phyloP scores from a whole-genome alignment of 2,888 invertebrate species.

The Eristalis intricaria region DNA sequence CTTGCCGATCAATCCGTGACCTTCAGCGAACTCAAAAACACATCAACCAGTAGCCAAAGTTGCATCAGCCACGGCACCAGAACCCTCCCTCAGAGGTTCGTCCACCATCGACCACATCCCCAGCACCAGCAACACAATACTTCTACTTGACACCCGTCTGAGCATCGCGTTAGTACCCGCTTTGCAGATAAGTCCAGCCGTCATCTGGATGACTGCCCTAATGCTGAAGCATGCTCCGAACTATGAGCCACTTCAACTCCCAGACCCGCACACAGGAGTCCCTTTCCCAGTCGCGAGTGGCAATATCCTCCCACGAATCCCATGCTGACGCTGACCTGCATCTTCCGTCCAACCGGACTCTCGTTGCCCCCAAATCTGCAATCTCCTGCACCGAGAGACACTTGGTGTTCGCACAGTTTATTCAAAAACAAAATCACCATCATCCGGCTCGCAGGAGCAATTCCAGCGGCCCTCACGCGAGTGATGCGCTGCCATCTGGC shows the following conservation, averaged over 20 bases:
- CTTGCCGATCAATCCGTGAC: too few relatives aligned
- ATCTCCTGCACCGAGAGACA: not conserved
- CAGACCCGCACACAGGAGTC: not conserved
- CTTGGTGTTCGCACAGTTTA: not conserved
- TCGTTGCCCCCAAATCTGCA: not conserved
- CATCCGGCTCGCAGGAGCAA: conserved; percentile 14
- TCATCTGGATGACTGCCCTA: not conserved
- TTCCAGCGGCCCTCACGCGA: not conserved
- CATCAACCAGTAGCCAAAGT: too few relatives aligned
- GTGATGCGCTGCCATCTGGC: conserved; percentile 10
- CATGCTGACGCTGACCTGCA: too few relatives aligned
- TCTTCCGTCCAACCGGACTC: too few relatives aligned
- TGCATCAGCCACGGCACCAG: too few relatives aligned
- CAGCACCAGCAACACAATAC: not conserved
- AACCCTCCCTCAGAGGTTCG: too few relatives aligned
- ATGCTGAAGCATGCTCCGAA: not conserved
- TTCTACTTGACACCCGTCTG: not conserved
- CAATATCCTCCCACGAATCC: too few relatives aligned
- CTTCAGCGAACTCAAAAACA: too few relatives aligned
- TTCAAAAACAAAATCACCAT: not conserved
- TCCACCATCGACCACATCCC: too few relatives aligned
- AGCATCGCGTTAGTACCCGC: not conserved
- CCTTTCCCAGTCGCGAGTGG: not conserved
- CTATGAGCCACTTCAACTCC: not conserved
- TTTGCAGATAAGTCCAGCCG: not conserved